These are phyloP conservation scores for Hemistola chrysoprasaria DNA, from an alignment of 2,888 invertebrate species.

Conservation along the genomic window DNA sequence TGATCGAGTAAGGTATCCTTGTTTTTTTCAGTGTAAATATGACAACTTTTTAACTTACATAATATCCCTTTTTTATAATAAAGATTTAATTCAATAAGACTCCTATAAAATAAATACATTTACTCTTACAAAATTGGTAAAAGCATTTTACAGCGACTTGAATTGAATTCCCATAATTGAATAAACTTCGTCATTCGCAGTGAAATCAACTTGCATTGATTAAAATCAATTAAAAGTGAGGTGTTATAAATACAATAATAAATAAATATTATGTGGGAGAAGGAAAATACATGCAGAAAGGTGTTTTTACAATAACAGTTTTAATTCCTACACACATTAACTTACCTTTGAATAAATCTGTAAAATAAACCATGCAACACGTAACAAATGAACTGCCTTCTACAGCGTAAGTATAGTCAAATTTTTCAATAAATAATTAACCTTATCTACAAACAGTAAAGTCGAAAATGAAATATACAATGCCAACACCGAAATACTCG, in stretches of 20 bases:
- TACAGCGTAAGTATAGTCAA: not conserved
- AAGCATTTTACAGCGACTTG: conserved; percentile 5
- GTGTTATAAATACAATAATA: too few species aligned
- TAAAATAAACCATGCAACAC: conserved; percentile 30
- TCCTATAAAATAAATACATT: too few species aligned
- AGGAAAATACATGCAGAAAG: conserved; percentile 3
- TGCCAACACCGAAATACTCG: conserved; percentile 54
- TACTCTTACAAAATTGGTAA: not conserved
- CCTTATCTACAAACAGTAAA: conserved; percentile 30
- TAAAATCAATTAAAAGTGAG: conserved; percentile 34
- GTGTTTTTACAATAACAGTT: conserved; percentile 1
- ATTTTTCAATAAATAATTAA: not conserved
- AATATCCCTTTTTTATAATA: too few species aligned
- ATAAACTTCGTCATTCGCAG: conserved; percentile 2
- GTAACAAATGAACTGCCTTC: not conserved
- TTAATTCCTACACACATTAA: not conserved
- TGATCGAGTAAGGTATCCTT: too few species aligned
- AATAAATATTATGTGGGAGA: conserved; percentile 19
- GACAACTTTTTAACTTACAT: too few species aligned
- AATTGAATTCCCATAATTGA: conserved; percentile 7
- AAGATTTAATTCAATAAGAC: not conserved
- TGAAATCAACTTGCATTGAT: conserved; percentile 2
- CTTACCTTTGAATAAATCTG: not conserved
- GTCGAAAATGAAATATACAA: conserved; percentile 35
- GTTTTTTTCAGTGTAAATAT: too few species aligned